Base-by-base conservation (phyloP, 2,113 vertebrate genomes). In the Malurus elegans region DNA sequence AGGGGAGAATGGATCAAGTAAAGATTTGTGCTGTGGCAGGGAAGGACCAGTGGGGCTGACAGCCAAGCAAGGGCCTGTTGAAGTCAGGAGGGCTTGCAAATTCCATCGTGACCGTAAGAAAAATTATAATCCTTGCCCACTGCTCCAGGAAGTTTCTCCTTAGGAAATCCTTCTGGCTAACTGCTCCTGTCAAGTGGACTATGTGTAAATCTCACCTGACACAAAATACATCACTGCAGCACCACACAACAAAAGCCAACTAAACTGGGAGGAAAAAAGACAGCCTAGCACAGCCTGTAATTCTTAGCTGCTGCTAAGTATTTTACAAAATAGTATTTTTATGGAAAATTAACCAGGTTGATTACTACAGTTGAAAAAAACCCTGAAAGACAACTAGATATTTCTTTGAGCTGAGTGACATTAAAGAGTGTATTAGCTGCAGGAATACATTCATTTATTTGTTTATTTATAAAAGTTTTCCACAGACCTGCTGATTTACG, bases 131-230 rank as follows among this genome's bases (percentile, higher is more conserved):
- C 92, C 32, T 78, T 51, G 57, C 51, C 69, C 48, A 40, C 31
- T 29, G 71, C 79, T 86, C 28, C 60, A 90, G 82, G 88, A 96
- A 96, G 75, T 71, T 83, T 93, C 85, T 96, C 64, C 90, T 94
- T 76, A 95, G 90, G 85, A 94, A 96, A 96, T 94, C 92, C 92
- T 92, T 93, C 94, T 66, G 84, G 87, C 89, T 95, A 95, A 95
- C 93, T 86, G 90, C 82, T 95, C 79, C 92, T 95, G 92, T 93
- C 96, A 97, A 92, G 81, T 20, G 58, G 78, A 76, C 90, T 92
- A 83, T 56, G 93, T 88, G 90, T 91, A 96, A 97, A 96, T 97
- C 90, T 96, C 87, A 90, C 81, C 92, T 96, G 95, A 88, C 94
- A 94, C 84, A 91, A 95, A 86, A 97, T 80, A 95, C 29, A 96